These are phyloP conservation scores for Anguilla japonica DNA, from an alignment of 2,113 vertebrate species.

Conservation along the genomic window DNA sequence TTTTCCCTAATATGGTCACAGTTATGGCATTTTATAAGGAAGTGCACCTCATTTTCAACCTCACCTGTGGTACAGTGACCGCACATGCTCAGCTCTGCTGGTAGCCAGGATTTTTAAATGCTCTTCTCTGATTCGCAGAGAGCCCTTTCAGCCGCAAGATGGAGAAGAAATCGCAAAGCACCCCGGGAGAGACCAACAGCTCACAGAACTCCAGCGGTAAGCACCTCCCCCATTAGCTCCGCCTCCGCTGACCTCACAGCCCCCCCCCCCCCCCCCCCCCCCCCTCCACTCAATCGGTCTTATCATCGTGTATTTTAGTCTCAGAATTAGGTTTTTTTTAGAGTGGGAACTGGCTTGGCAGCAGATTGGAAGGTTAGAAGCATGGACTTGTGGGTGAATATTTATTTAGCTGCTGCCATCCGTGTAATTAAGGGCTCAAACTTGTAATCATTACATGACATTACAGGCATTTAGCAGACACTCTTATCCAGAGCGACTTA, in stretches of 20 bases:
- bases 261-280: no score
- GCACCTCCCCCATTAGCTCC: conserved; percentile 46
- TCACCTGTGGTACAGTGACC: no score
- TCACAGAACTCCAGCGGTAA: conserved; percentile 96
- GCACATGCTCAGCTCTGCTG: no score
- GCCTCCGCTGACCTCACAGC: background rate
- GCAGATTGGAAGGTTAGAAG: background rate
- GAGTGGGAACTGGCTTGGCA: background rate
- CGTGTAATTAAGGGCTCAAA: no score
- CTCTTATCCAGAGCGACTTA: no score
- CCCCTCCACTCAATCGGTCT: background rate
- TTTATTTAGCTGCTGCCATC: background rate
- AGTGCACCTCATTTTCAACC: no score
- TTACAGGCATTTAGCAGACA: no score
- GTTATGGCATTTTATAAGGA: no score
- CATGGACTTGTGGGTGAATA: background rate
- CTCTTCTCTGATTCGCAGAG: conserved; percentile 70
- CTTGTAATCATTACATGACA: no score
- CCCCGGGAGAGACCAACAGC: conserved; percentile 91
- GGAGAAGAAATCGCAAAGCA: conserved; percentile 86
- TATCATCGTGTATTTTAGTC: background rate
- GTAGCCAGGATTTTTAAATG: no score
- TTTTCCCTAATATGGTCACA: no score
- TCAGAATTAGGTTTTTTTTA: background rate
- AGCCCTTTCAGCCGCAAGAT: conserved; percentile 85